Evolutionary conservation across 2,113 vertebrate species (phyloP).

Genomic region (Megalops atlanticus): DNA sequence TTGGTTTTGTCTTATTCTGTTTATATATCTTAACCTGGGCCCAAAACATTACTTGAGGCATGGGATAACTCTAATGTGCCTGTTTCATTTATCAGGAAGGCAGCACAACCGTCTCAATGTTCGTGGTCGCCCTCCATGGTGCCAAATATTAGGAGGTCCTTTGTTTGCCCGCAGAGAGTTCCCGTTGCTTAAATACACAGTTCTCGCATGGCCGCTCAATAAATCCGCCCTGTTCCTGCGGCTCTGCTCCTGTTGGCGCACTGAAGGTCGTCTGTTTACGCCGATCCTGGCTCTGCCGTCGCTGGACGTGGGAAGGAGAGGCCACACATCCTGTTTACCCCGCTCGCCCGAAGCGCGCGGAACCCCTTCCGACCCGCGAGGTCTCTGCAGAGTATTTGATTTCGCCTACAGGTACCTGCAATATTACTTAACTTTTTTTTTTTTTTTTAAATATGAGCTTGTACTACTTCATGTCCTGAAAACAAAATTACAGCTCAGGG

Average conservation of each 20-base stretch:
- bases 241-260: background rate
- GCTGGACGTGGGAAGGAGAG: background rate
- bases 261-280: constrained; percentile 10
- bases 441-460: background rate
- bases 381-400: background rate
- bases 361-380: background rate
- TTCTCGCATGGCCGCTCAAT: constrained; percentile 15
- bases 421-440: constrained; percentile 8
- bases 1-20: background rate
- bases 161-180: constrained; percentile 23
- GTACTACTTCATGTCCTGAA: background rate
- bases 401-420: constrained; percentile 12
- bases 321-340: constrained; percentile 34
- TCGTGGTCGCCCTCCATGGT: background rate
- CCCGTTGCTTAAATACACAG: constrained; percentile 18
- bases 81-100: background rate
- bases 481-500: background rate
- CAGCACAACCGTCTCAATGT: background rate
- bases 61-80: background rate
- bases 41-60: background rate
- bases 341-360: constrained; percentile 1
- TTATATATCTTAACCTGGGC: background rate
- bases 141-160: background rate
- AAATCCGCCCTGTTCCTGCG: constrained; percentile 26
- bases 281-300: background rate